Percentiles rank a stretch among this genome's conserved stretches.
These are phyloP conservation scores for Megamerina dolium DNA, from an alignment of 2,888 invertebrate genomes.

Conservation along the genomic window DNA sequence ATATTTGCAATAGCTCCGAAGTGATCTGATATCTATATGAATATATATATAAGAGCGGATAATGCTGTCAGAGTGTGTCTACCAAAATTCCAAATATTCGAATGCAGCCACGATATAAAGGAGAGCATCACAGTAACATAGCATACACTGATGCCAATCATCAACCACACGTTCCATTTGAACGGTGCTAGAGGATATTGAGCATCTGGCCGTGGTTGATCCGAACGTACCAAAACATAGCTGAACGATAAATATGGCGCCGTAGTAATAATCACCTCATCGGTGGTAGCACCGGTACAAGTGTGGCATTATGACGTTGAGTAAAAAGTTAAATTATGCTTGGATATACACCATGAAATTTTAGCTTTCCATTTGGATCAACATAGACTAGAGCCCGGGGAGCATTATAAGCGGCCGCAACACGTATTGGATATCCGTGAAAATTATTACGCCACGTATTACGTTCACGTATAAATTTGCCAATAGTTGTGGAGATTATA, in stretches of 20 bases:
- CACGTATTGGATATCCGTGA: slow-evolving; percentile 10
- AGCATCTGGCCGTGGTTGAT: background rate
- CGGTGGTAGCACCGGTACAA: background rate
- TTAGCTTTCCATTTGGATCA: background rate
- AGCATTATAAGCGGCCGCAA: slow-evolving; percentile 9
- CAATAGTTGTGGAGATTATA: background rate
- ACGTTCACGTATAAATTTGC: background rate
- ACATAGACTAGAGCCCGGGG: slow-evolving; percentile 11
- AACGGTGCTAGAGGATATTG: slow-evolving; percentile 11
- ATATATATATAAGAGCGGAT: too few species aligned
- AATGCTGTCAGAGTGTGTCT: too few species aligned
- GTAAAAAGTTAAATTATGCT: slow-evolving; percentile 10
- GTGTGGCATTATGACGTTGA: slow-evolving; percentile 11
- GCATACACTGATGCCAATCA: background rate
- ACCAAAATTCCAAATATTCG: background rate
- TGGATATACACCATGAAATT: slow-evolving; percentile 12
- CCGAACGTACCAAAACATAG: slow-evolving; percentile 9
- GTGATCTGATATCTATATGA: too few species aligned
- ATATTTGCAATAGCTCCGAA: background rate
- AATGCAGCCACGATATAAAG: background rate
- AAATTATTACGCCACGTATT: slow-evolving; percentile 3
- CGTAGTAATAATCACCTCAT: too few species aligned
- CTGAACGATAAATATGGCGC: too few species aligned
- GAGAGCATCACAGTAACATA: background rate
- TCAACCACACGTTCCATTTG: slow-evolving; percentile 4